Conservation (phyloP, 2,113 vertebrate species). For the Agapornis roseicollis region DNA sequence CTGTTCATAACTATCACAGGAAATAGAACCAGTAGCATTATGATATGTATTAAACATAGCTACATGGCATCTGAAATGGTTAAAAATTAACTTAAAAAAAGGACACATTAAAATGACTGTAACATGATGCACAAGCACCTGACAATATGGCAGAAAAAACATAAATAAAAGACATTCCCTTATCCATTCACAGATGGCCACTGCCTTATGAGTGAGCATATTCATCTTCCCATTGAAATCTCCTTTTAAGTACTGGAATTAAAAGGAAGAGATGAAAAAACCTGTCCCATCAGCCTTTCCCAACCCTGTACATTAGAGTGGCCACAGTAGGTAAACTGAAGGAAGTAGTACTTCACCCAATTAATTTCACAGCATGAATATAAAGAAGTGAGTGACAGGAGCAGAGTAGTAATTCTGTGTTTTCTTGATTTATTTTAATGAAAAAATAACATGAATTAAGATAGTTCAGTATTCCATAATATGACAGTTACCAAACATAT, state of each 20-base stretch:
- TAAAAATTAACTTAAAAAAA: background rate
- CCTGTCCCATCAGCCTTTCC: background rate
- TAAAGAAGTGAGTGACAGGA: background rate
- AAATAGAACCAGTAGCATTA: background rate
- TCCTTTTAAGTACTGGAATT: background rate
- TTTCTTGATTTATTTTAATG: conserved; percentile 3
- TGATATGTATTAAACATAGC: background rate
- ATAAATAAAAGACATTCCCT: background rate
- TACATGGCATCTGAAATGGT: background rate
- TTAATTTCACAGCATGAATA: conserved; percentile 36
- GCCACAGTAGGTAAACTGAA: background rate
- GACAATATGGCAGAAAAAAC: background rate
- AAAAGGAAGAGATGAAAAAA: conserved; percentile 8
- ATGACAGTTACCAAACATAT: background rate
- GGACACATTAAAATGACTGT: background rate
- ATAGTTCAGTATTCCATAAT: background rate
- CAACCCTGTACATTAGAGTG: background rate
- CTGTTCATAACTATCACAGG: background rate
- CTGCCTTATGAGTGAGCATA: background rate
- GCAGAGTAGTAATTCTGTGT: background rate
- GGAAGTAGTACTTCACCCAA: background rate
- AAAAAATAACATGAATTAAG: background rate
- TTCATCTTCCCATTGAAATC: background rate
- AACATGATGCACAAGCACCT: background rate
- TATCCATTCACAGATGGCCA: background rate